Evolutionary conservation across 2,113 vertebrate genomes (phyloP), one percentile per base, ranked within the genome.

Genomic region (Malurus alboscapulatus): DNA sequence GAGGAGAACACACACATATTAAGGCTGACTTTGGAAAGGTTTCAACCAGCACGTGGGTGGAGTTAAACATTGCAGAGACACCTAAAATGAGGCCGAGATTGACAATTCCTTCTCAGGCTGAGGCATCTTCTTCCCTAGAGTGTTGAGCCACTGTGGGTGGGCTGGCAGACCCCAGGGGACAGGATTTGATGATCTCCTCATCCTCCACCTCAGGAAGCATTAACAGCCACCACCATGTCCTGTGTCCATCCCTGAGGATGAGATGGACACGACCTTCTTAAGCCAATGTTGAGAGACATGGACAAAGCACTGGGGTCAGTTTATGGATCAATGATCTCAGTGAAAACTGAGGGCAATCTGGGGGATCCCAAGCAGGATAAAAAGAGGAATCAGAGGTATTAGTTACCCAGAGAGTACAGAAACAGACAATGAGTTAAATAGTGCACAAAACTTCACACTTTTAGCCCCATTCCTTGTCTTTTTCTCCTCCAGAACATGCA

Each of bases 11-110:
- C 32, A 14, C 17, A 17, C 26, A 25, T 4, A 4, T n/a, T 15
- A 38, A 65, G 34, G 7, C 26, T 26, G 34, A 12, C 9, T 68
- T 59, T 50, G 61, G 45, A 18, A 80, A 66, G 34, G 27, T 7
- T 68, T 29, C 27, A 74, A 20, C 18, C 8, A 78, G 7, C 30
- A 24, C 0, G 0, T 38, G 30, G 5, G 6, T 48, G 34, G 55
- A 69, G 26, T 47, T 48, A 54, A 69, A 58, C 34, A 38, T 10
- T 10, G 36, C 14, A 69, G 18, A 7, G 47, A 51, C 25, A 48
- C 22, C 4, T 53, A 14, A 54, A 68, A 1, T 20, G 12, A 30
- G 18, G 19, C 30, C n/a, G 44, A 24, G 13, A 14, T 0, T 65
- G 17, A 34, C 2, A 6, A 54, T 50, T 54, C 14, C 30, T 87